Evolutionary conservation across 2,797 vertebrate genomes (phyloP), one percentile per base, ranked within the genome.

Genomic region (Anableps anableps): DNA sequence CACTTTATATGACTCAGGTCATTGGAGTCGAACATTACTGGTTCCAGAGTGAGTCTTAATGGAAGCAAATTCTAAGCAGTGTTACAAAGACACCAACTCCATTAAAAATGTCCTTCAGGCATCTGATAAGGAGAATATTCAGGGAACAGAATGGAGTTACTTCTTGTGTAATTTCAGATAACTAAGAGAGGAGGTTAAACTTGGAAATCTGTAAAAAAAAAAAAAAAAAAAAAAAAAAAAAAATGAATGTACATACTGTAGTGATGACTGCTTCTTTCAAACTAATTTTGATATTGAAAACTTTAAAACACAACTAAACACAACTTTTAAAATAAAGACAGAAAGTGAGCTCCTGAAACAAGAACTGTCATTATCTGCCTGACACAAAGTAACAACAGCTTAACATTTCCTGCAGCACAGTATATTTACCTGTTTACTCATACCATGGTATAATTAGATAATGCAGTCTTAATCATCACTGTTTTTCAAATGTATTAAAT

Each of bases 21-120:
- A 21, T 23, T 6, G 0, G 6, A 66, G 62, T 23, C 19, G 2
- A 5, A 38, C 7, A 3, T 38, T 38, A 11, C 34, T 66, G 34
- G 34, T 21, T 7, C 62, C 13, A 36, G 17, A 38, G 34, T 66
- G 17, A 13, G 1, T 66, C 34, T 66, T 36, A 66, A 66, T 38
- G 34, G 62, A 66, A 36, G 47, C 50, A 47, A 58, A 72, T 74
- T 78, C 14, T 75, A 71, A 70, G 38, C 23, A 50, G 60, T 74
- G 55, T 55, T 68, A 80, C 82, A 87, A 78, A 88, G 80, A 79
- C 58, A 53, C 38, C 6, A 16, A 76, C 48, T 83, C 83, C 66
- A 83, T 88, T 88, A 81, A 85, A 90, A 77, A 2, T 55, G 72
- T 81, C 88, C 85, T 82, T 87, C 77, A 53, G 73, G 34, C 80